Base-by-base conservation (phyloP, 2,113 vertebrate species). In the Halichoeres trimaculatus region DNA sequence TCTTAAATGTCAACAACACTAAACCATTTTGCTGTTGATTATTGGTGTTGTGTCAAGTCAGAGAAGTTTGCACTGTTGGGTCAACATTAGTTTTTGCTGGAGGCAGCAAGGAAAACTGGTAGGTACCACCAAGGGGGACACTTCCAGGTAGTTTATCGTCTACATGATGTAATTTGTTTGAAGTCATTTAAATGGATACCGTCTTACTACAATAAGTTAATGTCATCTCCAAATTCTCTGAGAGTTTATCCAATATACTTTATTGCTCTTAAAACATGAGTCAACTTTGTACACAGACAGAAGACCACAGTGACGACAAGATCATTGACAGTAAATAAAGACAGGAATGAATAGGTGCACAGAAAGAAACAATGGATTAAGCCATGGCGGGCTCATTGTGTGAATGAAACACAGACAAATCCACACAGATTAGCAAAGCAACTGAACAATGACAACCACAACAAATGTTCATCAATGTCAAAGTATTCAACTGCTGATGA, bases 221-320 rank as follows among this genome's bases (percentile, higher is more conserved):
- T 85, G 78, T 70, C 69, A 89, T 74, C 83, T 80, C 76, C 82
- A 87, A 83, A 59, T 84, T 83, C 76, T 84, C 43, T 77, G 84
- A 84, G 58, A 73, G 80, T 88, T 86, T 87, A 87, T 83, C 86
- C 85, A 91, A 90, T 91, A 89, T 78, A 85, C 89, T 94, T 94
- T 95, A 94, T 95, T 95, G 93, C 93, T 95, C 76, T 93, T 90
- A 90, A 94, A 94, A 93, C 91, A 94, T 91, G 91, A 92, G 84
- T 80, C 83, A 91, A 84, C 70, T 88, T 91, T 92, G 83, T 91
- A 93, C 92, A 94, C 90, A 94, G 90, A 94, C 87, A 93, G 57
- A 90, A 87, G 83, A 92, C 83, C 88, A 93, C 88, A 93, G 88
- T 90, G 93, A 92, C 71, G 86, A 93, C 89, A 94, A 83, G 78